Evolutionary conservation across 1,140 invertebrate species (phyloP), one percentile per base, ranked within the genome.

Genomic region (Bradynema listronoti): DNA sequence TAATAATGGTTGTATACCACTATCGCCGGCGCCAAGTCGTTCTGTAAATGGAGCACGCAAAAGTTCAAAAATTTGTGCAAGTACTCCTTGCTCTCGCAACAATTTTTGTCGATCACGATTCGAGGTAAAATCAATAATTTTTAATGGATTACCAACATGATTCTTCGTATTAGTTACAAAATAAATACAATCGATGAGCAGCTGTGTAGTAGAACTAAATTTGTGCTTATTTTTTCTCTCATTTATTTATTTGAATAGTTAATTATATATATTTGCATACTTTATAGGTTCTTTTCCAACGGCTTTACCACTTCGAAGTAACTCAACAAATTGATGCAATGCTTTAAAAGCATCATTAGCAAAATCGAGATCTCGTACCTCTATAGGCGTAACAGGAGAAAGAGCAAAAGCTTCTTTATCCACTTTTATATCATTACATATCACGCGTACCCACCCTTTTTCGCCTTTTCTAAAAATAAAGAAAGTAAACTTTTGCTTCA

Each of bases 361-460:
- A 81, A 99, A 99, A 81, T 99, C 95, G 58, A 99, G 81, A 82
- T 99, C 94, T 47, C 95, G 84, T 4, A 99, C 94, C 82, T 95
- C 91, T 29, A 87, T 87, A 0, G 91, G 90, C 0, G 89, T 88
- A 0, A 95, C 91, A 1, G 91, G 89, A 63, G 96, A 88, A 22
- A 98, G 81, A 1, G 91, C 90, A 81, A 99, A 99, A 0, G 94
- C 94, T 80, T 99, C 95, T 78, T 96, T 96, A 77, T 99, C 94
- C 80, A 97, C 91, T 80, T 96, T 94, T 49, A 88, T 86, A 22
- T 86, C 81, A 9, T 90, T 90, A 81, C 91, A 93, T 7, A 90
- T 89, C 65, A 95, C 89, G 58, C 71, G 63, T 25, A 77, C 74
- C 74, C 74, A 77, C 41, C 74, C 74, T 39, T 77, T 78, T 51